A percentile compares a stretch with the other conserved stretches of the same genome.
These are phyloP conservation scores for Illadopsis cleaveri DNA, from an alignment of 2,113 vertebrate species.

Conservation along the genomic window DNA sequence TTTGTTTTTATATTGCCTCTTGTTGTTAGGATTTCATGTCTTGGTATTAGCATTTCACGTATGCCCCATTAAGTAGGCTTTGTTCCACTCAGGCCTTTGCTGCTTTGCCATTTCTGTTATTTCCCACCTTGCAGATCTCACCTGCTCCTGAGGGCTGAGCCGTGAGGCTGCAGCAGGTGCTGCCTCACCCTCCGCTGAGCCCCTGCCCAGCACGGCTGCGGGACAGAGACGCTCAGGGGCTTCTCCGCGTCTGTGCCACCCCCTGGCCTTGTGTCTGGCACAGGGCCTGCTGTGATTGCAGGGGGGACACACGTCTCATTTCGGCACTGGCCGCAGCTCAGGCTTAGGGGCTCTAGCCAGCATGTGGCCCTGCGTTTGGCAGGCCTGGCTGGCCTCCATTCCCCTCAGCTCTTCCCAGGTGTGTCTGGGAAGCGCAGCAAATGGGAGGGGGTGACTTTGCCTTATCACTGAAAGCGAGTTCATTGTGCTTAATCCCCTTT, in stretches of 20 bases:
- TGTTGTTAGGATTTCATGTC: neutral
- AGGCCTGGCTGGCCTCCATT: neutral
- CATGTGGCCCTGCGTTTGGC: accelerated
- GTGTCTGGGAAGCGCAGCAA: neutral
- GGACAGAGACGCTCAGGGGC: accelerated
- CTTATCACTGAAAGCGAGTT: neutral
- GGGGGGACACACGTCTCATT: accelerated
- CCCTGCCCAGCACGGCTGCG: neutral
- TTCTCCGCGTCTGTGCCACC: accelerated
- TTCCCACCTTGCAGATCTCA: neutral
- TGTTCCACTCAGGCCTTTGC: neutral
- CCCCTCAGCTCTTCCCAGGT: neutral
- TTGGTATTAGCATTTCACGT: neutral
- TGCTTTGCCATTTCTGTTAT: neutral
- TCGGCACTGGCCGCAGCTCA: accelerated
- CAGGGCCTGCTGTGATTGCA: accelerated
- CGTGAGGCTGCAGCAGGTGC: neutral
- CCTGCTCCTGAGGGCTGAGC: accelerated
- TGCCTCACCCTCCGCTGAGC: neutral
- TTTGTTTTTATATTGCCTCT: neutral
- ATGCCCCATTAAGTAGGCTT: neutral
- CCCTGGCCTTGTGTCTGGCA: neutral
- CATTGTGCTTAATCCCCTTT: neutral
- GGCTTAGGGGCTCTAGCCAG: no score
- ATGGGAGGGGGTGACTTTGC: neutral